These are phyloP conservation scores for Sebastes taczanowskii DNA, from an alignment of 2,797 vertebrate species.

Conservation along the genomic window DNA sequence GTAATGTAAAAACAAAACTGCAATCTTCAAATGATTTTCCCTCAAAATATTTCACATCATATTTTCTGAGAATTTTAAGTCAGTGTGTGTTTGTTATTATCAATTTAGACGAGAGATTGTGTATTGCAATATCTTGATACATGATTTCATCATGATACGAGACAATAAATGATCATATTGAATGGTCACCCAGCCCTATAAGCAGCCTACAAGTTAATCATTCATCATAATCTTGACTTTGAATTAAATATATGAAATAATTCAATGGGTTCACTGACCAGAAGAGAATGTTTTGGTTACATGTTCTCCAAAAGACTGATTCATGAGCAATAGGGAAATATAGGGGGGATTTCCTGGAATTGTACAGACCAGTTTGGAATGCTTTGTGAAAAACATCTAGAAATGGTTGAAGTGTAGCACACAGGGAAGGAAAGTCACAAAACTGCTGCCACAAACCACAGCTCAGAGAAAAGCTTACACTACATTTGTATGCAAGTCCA, in stretches of 20 bases:
- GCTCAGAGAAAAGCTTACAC: constrained; percentile 29
- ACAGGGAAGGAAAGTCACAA: constrained; percentile 21
- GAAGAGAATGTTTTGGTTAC: neutral
- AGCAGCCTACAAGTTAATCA: neutral
- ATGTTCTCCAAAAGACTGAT: neutral
- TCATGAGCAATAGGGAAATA: neutral
- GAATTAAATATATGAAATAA: constrained; percentile 41
- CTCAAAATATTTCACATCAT: neutral
- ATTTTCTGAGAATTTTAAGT: neutral
- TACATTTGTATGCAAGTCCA: constrained; percentile 57
- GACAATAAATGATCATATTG: no score
- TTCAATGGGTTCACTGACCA: constrained; percentile 22
- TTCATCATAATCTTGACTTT: neutral
- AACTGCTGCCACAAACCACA: constrained; percentile 26
- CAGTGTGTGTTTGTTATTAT: no score
- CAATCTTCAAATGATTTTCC: neutral
- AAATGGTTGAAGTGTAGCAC: neutral
- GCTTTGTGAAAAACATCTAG: neutral
- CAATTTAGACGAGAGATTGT: no score
- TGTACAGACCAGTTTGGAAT: neutral
- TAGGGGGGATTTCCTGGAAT: neutral
- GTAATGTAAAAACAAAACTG: neutral
- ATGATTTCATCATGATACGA: no score
- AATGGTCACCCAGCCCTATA: no score
- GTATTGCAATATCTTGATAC: no score